A percentile compares a stretch with the other conserved stretches of the same genome.
Conservation (phyloP, 2,113 vertebrate genomes). For the Prunella himalayana region DNA sequence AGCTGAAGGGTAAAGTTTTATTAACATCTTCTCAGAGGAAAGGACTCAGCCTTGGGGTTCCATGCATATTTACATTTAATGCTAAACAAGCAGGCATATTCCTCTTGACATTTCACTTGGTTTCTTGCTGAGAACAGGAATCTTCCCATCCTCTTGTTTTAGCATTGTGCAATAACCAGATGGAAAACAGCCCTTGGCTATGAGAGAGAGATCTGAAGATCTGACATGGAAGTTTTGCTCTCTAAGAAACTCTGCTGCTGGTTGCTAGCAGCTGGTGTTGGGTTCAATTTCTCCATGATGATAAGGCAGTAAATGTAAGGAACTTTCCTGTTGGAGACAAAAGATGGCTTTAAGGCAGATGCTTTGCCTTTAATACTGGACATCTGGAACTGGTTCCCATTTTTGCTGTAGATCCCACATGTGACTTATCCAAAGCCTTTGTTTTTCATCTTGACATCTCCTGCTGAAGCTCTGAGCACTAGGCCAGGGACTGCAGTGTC, state of each 20-base stretch:
- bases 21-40: neutral
- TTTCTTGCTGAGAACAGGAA: neutral
- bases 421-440: neutral
- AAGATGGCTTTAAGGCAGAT: neutral
- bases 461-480: neutral
- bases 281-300: neutral
- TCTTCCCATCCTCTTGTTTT: neutral
- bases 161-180: neutral
- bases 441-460: neutral
- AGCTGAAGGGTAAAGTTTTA: neutral
- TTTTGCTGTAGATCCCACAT: neutral
- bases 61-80: neutral
- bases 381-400: neutral
- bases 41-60: neutral
- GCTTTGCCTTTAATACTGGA: neutral
- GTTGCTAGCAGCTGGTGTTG: neutral
- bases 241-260: neutral
- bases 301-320: neutral
- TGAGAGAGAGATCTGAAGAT: neutral
- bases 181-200: neutral
- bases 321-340: neutral
- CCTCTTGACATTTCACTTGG: neutral
- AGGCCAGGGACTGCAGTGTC: neutral
- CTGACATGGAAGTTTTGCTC: neutral
- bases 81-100: neutral